Percentiles rank a stretch among this genome's conserved stretches.
Evolutionary conservation across 2,797 vertebrate species (phyloP).

Genomic region (Tachyglossus aculeatus): DNA sequence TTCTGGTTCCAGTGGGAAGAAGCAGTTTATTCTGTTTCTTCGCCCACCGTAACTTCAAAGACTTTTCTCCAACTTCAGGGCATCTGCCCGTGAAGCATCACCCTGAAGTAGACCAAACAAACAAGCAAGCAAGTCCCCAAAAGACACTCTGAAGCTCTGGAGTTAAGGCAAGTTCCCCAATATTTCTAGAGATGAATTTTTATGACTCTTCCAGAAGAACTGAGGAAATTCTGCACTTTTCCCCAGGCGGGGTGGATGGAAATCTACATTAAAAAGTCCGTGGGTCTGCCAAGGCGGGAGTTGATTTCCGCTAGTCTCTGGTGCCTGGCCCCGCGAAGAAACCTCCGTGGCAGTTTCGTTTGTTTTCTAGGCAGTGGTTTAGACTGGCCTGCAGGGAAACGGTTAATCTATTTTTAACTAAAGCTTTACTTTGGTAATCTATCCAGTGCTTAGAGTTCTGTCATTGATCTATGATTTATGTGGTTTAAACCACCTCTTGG

Average conservation of each 20-base stretch:
- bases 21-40: no score
- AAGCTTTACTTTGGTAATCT: constrained; percentile 92
- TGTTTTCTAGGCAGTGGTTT: constrained; percentile 55
- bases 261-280: constrained; percentile 57
- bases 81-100: no score
- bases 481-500: constrained; percentile 95
- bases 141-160: no score
- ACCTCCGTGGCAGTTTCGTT: constrained; percentile 69
- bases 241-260: not conserved
- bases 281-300: constrained; percentile 58
- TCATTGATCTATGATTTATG: constrained; percentile 96
- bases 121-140: no score
- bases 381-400: constrained; percentile 77
- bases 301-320: constrained; percentile 59
- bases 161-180: no score
- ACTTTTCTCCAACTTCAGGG: no score
- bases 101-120: no score
- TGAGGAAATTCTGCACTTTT: constrained; percentile 14
- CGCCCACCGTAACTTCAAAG: no score
- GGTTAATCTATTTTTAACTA: constrained; percentile 96
- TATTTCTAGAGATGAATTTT: no score
- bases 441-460: constrained; percentile 87
- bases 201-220: no score
- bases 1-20: no score
- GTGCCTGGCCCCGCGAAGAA: constrained; percentile 59